phyloP scores from a whole-genome alignment of 2,888 invertebrate genomes.

The Coleophora deauratella region DNA sequence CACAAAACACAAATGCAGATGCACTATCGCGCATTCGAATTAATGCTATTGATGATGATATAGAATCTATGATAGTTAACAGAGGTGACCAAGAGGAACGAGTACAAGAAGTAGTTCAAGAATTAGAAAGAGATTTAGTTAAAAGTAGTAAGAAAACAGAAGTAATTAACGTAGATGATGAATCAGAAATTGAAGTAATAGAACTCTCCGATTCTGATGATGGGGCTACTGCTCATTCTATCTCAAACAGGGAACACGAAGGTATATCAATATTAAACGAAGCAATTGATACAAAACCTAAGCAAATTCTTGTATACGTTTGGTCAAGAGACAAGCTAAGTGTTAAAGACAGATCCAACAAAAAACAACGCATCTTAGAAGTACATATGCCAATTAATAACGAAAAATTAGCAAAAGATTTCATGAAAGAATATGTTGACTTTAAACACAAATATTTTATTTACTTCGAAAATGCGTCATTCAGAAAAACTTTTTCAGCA shows the following conservation, averaged over 20 bases:
- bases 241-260: background rate
- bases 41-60: too few species aligned
- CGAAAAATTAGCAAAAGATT: background rate
- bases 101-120: too few species aligned
- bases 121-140: too few species aligned
- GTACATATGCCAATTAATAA: conserved; percentile 1
- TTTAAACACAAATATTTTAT: background rate
- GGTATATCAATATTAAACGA: background rate
- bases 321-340: background rate
- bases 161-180: too few species aligned
- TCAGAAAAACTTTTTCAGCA: background rate
- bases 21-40: too few species aligned
- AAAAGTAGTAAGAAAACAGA: too few species aligned
- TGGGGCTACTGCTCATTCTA: background rate
- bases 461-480: background rate
- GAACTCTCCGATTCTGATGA: too few species aligned
- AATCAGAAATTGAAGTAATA: too few species aligned
- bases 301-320: background rate
- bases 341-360: background rate
- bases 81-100: too few species aligned
- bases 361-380: conserved; percentile 1
- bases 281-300: background rate
- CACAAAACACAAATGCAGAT: too few species aligned
- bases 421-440: conserved; percentile 1
- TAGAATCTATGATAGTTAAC: too few species aligned